Conservation (phyloP, 2,797 vertebrate genomes). For the Hippopotamyrus pictus region DNA sequence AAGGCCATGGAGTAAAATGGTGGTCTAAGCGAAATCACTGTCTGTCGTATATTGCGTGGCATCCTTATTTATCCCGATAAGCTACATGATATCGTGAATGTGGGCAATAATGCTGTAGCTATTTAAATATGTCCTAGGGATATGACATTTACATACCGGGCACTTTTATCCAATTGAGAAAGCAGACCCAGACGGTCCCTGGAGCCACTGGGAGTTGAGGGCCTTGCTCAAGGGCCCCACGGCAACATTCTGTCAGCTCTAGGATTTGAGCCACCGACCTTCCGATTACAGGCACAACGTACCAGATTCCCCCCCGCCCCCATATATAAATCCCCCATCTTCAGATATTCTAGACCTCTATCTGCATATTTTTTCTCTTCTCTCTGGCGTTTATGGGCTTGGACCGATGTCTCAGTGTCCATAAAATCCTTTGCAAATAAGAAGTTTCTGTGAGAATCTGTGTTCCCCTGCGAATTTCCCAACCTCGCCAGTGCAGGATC, state of each 20-base stretch:
- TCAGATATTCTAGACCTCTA: neutral
- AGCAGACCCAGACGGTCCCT: neutral
- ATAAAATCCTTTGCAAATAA: neutral
- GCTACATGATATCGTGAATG: neutral
- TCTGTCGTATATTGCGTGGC: too few relatives aligned
- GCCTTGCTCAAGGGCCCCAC: neutral
- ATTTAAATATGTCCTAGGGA: neutral
- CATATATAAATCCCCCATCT: neutral
- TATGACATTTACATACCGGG: neutral
- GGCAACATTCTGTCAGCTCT: neutral
- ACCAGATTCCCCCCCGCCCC: neutral
- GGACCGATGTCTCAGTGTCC: neutral
- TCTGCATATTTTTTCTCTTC: neutral
- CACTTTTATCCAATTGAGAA: neutral
- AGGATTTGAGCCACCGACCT: neutral
- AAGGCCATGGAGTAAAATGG: neutral
- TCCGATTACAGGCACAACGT: neutral
- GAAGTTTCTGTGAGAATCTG: neutral
- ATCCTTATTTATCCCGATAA: neutral
- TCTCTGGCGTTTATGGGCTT: neutral
- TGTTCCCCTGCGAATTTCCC: neutral
- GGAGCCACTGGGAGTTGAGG: neutral
- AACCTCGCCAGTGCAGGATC: neutral
- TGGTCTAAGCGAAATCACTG: neutral
- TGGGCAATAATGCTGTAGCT: neutral